Base-by-base conservation (phyloP, 2,797 vertebrate species). In the Acipenser oxyrinchus region DNA sequence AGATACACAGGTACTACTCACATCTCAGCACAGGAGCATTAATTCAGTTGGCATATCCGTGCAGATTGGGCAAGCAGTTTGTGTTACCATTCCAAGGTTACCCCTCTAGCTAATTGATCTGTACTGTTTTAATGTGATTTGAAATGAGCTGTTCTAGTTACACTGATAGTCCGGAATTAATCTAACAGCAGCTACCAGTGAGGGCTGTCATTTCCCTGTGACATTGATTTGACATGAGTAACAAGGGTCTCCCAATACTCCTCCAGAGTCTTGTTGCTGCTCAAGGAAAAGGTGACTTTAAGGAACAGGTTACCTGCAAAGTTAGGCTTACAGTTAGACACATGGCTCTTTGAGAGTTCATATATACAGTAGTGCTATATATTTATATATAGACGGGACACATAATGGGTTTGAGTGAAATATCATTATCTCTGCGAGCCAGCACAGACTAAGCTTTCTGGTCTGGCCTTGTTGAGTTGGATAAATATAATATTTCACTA, bases 401-500 rank as follows among this genome's bases (percentile, higher is more conserved):
- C 74, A 78, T 87, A 86, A 86, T 83, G 81, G 83, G 80, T 81
- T 81, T 77, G 78, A 85, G 83, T 81, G 81, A 87, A 84, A 86
- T 87, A 84, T 84, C 85, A 86, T 86, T 88, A 88, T 89, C 84
- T 85, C 78, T 83, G 78, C 84, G 84, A 87, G 83, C 87, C 84
- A 87, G 84, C 84, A 80, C 76, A 82, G 78, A 85, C 86, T 87
- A 86, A 88, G 88, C 84, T 86, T 79, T 80, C 79, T 87, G 79
- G 78, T 84, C 80, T 78, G 85, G 79, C 86, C 88, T 87, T 89
- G 87, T 87, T 87, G 86, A 87, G 84, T 88, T 85, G 87, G 82
- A 87, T 87, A 88, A 86, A 86, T 88, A 89, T 88, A 87, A 88
- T 87, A 83, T 82, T 77, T 83, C 83, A 82, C 82, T 86, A 79